phyloP scores from a whole-genome alignment of 2,888 invertebrate genomes.

The Acanthosepion lycidas region DNA sequence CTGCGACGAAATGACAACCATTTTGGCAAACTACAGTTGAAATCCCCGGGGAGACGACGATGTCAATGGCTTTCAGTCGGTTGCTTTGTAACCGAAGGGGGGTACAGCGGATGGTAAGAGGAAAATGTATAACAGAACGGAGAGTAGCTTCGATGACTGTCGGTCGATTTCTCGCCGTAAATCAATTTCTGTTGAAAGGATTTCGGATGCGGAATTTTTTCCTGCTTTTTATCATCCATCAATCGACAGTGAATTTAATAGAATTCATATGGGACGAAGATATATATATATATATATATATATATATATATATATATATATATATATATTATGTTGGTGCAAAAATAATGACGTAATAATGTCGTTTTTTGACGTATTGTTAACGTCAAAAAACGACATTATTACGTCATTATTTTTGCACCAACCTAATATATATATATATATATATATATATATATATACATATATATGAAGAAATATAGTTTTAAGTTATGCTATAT shows the following conservation, averaged over 20 bases:
- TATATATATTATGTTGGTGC: too few relatives aligned
- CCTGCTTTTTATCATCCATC: background rate
- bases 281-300: background rate
- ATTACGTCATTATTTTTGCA: too few relatives aligned
- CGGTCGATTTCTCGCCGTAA: background rate
- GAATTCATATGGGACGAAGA: background rate
- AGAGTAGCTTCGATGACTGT: too few relatives aligned
- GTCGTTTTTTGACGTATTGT: too few relatives aligned
- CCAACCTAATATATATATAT: background rate
- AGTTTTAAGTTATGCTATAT: too few relatives aligned
- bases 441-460: too few relatives aligned
- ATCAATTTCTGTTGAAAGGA: background rate
- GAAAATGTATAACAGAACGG: background rate
- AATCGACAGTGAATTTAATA: background rate
- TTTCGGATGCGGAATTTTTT: background rate
- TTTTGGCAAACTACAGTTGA: background rate
- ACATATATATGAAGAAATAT: too few relatives aligned
- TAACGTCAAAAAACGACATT: too few relatives aligned
- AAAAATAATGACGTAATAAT: too few relatives aligned
- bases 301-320: background rate
- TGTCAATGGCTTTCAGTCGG: slow-evolving; percentile 2
- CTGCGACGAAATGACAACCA: background rate
- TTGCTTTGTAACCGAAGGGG: too few relatives aligned
- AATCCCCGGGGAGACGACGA: background rate
- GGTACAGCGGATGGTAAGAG: background rate